These are phyloP conservation scores for Gallirallus australis DNA, from an alignment of 2,797 vertebrate genomes.

Conservation along the genomic window DNA sequence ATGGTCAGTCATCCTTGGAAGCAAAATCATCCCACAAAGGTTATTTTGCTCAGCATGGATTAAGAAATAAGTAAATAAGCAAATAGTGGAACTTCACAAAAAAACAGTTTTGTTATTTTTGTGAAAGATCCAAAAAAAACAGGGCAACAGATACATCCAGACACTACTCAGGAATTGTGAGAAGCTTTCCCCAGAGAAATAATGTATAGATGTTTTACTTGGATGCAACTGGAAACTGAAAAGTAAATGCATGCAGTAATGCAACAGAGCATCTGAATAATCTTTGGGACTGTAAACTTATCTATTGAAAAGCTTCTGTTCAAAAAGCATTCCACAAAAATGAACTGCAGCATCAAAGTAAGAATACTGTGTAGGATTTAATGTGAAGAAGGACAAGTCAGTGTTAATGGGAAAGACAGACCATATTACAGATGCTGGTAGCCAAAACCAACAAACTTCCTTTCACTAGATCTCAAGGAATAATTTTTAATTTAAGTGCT, in stretches of 20 bases:
- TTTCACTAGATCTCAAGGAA: constrained; percentile 47
- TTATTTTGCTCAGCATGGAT: background rate
- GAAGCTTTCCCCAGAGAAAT: background rate
- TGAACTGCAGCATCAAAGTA: background rate
- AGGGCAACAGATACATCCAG: background rate
- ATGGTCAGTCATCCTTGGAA: background rate
- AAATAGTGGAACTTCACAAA: background rate
- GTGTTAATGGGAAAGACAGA: background rate
- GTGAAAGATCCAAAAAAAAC: constrained; percentile 15
- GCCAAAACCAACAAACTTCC: constrained; percentile 44
- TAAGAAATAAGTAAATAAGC: background rate
- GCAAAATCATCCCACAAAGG: constrained; percentile 25
- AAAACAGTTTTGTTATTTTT: constrained; percentile 45
- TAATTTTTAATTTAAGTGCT: constrained; percentile 39
- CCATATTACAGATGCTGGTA: background rate
- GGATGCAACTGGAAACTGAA: background rate
- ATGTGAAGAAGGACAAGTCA: background rate
- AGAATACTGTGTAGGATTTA: background rate
- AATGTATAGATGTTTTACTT: background rate
- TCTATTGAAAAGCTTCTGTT: background rate
- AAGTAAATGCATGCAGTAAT: background rate
- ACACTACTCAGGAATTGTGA: background rate
- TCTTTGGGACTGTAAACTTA: constrained; percentile 6
- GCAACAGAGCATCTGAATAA: background rate
- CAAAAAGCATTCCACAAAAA: background rate